These are phyloP conservation scores for Nicator chloris DNA, from an alignment of 2,113 vertebrate species.

Conservation along the genomic window DNA sequence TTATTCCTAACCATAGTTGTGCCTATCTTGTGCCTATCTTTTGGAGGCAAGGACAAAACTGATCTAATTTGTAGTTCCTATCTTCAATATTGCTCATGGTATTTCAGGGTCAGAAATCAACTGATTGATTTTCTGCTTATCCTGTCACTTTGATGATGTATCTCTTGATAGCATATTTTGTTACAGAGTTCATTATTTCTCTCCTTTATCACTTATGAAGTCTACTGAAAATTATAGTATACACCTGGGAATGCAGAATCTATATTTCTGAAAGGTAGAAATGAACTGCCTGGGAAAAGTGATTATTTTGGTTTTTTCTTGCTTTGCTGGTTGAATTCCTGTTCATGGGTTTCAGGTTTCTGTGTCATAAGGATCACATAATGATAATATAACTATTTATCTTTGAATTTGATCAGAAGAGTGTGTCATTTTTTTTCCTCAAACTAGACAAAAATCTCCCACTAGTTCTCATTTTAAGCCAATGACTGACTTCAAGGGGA, in stretches of 20 bases:
- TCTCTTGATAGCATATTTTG: slow-evolving; percentile 25
- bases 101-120: slow-evolving; percentile 27
- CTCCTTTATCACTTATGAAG: slow-evolving; percentile 2
- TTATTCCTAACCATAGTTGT: neutral
- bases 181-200: slow-evolving; percentile 41
- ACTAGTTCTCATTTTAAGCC: neutral
- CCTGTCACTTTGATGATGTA: neutral
- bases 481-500: neutral
- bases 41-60: neutral
- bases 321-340: neutral
- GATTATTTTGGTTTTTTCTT: neutral
- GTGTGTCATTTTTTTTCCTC: neutral
- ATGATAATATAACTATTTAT: neutral
- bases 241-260: neutral
- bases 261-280: neutral
- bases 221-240: slow-evolving; percentile 12
- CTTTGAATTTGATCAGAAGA: neutral
- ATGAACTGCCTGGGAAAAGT: neutral
- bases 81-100: neutral
- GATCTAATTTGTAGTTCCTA: slow-evolving; percentile 1
- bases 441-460: neutral
- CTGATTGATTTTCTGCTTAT: slow-evolving; percentile 36
- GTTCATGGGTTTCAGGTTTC: neutral
- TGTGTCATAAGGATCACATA: neutral
- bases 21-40: neutral